Conservation (phyloP, 2,113 vertebrate genomes). For the Semnornis frantzii region DNA sequence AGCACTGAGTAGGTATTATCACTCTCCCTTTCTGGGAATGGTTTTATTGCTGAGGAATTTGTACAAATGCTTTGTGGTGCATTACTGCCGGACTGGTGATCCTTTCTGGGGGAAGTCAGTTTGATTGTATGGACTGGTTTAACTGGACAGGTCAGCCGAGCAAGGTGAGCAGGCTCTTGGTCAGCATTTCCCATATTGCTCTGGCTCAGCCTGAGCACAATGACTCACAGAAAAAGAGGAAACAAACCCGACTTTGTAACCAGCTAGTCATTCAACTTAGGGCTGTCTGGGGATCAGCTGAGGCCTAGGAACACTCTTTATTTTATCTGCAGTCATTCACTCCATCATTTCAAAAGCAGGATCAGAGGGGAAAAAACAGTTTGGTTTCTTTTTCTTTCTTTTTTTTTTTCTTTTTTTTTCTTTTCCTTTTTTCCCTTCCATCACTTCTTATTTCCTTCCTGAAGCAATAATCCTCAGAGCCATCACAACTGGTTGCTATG, state of each 20-base stretch:
- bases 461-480: not conserved
- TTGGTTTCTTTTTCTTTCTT: not conserved
- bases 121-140: not conserved
- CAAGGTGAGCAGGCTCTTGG: slow-evolving; percentile 29
- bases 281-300: not conserved
- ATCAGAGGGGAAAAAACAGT: not conserved
- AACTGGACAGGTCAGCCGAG: slow-evolving; percentile 15
- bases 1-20: not conserved
- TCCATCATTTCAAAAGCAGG: not conserved
- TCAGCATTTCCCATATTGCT: not conserved
- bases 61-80: not conserved
- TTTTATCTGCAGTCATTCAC: not conserved
- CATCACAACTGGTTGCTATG: slow-evolving; percentile 66
- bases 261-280: not conserved
- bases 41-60: slow-evolving; percentile 15
- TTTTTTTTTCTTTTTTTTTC: not conserved
- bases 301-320: not conserved
- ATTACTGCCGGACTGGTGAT: not conserved
- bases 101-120: not conserved
- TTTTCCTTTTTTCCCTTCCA: not conserved
- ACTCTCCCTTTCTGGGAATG: not conserved
- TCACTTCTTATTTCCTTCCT: slow-evolving; percentile 29
- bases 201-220: not conserved
- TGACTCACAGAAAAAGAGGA: slow-evolving; percentile 9
- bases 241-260: slow-evolving; percentile 6